Evolutionary conservation across 2,113 vertebrate species (phyloP), one percentile per base, ranked within the genome.

Genomic region (Podilymbus podiceps): DNA sequence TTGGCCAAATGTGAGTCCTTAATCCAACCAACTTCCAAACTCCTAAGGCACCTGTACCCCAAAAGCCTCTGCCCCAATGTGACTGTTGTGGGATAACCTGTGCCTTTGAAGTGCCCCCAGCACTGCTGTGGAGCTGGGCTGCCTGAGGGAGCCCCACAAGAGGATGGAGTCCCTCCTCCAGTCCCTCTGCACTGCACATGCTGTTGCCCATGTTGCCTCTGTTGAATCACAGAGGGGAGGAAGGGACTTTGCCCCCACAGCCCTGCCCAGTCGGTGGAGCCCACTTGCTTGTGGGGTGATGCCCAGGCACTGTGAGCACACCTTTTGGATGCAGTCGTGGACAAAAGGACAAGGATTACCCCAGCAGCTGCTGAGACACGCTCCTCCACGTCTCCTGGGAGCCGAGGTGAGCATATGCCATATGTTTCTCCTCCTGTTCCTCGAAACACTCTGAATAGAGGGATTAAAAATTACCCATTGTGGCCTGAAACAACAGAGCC

Each of bases 391-490:
- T 58, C 88, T 84, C 90, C 75, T 83, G 93, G 94, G 81, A 95
- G 90, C 18, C 0, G 73, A 93, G 92, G 91, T 85, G 95, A 92
- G 52, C 94, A 88, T 60, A 69, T 71, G 86, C 91, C 4, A 4
- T 92, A 71, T 68, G 89, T 82, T 86, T 72, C 56, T 66, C 95
- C 95, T 95, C 89, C 93, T 95, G 90, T 25, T 77, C 77, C 71
- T 87, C 3, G 0, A 68, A 94, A 81, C 38, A 2, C 22, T 66
- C 68, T 97, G 93, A 95, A 97, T 91, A 91, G 92, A 85, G 52
- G 91, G 96, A 96, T 97, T 97, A 97, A 95, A 90, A 84, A 59
- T 9, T 80, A 14, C 81, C 78, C 87, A 46, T 31, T 22, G 40
- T 8, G 3, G 78, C 60, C 85, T 56, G 67, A 60, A 64, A 56